Base-by-base conservation (phyloP, 2,113 vertebrate species). In the Pontoporia blainvillei region DNA sequence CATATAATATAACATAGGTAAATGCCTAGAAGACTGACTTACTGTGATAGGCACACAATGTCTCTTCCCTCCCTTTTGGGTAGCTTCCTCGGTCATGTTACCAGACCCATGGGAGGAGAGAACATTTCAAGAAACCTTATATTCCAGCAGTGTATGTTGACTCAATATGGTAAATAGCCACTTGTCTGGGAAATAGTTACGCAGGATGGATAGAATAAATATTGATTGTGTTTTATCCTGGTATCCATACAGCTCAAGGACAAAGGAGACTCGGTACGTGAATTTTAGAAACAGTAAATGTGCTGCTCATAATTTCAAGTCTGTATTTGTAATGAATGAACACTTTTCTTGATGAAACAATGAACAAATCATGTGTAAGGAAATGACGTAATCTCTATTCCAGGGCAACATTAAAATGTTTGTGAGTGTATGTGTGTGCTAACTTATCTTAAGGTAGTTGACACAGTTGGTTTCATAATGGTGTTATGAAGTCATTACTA, bases 151-250 rank as follows among this genome's bases (percentile, higher is more conserved):
- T 69, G n/a, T 94, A 8, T 94, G 86, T 95, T 95, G 96, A 96
- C 94, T 94, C 83, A 75, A 49, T 79, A 91, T 73, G 59, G 96
- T 94, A 97, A 97, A 97, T 90, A 95, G 59, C 66, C 75, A 86
- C 67, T 96, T 84, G 83, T 97, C 96, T 95, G 84, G 78, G 83
- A 92, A 97, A 97, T 96, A 96, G 96, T 97, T 96, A 96, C 95
- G 82, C 93, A 97, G 73, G 76, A 89, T 89, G 83, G 97, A 69
- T 91, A 95, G 78, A 76, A 90, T 87, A 97, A 97, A 96, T 93
- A 97, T 95, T 97, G 96, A 97, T 96, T 97, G 86, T 94, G 82
- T 79, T 93, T 92, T 95, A 95, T 93, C 86, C 76, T 64, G 17
- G 36, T 94, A 86, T 92, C 61, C 62, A 82, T 90, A 31, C 61